These are phyloP conservation scores for Ia io DNA, from an alignment of 2,113 vertebrate species.

Conservation along the genomic window DNA sequence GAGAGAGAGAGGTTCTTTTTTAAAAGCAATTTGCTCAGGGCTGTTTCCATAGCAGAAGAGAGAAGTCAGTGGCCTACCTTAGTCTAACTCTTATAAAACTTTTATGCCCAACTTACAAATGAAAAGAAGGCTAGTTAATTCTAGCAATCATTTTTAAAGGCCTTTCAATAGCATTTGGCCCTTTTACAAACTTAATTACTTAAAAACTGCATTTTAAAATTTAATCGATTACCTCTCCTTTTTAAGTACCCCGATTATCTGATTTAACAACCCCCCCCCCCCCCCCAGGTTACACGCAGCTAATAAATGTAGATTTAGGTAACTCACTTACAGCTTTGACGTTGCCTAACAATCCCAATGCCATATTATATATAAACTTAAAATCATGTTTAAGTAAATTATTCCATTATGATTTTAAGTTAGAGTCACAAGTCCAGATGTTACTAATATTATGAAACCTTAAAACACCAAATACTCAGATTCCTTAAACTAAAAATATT, in stretches of 20 bases:
- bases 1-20: not conserved
- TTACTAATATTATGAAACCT: slow-evolving; percentile 9
- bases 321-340: not conserved
- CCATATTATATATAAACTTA: not conserved
- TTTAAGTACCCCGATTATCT: slow-evolving; percentile 12
- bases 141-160: not conserved
- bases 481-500: not conserved
- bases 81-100: not conserved
- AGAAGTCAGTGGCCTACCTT: not conserved
- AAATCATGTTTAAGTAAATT: slow-evolving; percentile 20
- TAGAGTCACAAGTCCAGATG: not conserved
- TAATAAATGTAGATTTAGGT: not conserved
- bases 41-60: not conserved
- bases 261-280: not conserved
- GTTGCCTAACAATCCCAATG: not conserved
- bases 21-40: not conserved
- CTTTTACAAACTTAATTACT: slow-evolving; percentile 25
- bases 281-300: slow-evolving; percentile 1
- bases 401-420: slow-evolving; percentile 42
- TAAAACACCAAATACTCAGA: not conserved
- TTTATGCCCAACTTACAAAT: not conserved
- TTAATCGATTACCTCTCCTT: not conserved
- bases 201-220: slow-evolving; percentile 31
- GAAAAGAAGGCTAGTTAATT: not conserved
- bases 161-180: not conserved